Evolutionary conservation across 1,140 invertebrate species (phyloP), one percentile per base, ranked within the genome.

Genomic region (Bombus pascuorum): DNA sequence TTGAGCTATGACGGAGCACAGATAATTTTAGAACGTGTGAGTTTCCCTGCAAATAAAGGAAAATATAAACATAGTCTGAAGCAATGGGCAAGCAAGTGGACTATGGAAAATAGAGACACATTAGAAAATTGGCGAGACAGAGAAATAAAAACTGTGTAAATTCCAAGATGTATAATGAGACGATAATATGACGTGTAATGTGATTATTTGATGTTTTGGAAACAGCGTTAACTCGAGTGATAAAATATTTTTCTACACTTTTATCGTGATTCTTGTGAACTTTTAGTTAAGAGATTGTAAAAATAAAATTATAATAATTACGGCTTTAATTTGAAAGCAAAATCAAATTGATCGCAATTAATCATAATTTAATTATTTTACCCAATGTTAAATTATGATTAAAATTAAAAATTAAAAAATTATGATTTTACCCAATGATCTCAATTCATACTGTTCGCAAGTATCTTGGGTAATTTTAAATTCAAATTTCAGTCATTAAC

Each of bases 41-140:
- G 70, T 83, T 47, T 65, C 70, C 39, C 57, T 28, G 62, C 10
- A 77, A 77, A 77, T 42, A 81, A 73, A 18, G 10, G 9, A 28
- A 1, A 37, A 59, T 57, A 42, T n/a, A 68, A 83, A 53, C 10
- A 53, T 3, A 12, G 39, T 32, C 1, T 18, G 32, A 57, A 10
- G 0, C 25, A 44, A 1, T 68, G 18, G 4, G 34, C 70, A 32
- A 66, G 25, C 42, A n/a, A n/a, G 10, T 28, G 15, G 8, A 37
- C 3, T 70, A 47, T 62, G 47, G 39, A 28, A 76, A 47, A 44
- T 53, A 25, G 6, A 28, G 8, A 32, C 28, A 47, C 25, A 47
- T 47, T 12, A 2, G 13, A 34, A 28, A 73, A 34, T 73, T 73
- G 42, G 15, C n/a, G 37, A 62, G 15, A 10, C 12, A 72, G 18